Conservation (phyloP, 2,113 vertebrate genomes). For the Ptychochromis oligacanthus region DNA sequence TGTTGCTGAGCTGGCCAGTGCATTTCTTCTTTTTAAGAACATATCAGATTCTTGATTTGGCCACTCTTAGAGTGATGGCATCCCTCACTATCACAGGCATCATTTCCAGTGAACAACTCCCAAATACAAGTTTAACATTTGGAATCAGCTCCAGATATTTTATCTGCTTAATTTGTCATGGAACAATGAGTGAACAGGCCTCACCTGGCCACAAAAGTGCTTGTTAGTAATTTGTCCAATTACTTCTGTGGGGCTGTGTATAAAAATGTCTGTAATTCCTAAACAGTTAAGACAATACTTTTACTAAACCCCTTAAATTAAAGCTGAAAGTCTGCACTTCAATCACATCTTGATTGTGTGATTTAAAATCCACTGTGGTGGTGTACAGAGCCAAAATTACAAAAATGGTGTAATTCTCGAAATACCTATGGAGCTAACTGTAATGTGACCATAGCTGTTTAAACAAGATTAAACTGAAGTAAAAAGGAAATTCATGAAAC, state of each 20-base stretch:
- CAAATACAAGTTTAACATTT: neutral
- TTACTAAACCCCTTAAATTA: neutral
- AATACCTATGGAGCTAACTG: too few species aligned
- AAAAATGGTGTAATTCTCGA: neutral
- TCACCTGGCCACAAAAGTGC: neutral
- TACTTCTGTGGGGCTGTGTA: neutral
- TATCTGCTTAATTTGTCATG: neutral
- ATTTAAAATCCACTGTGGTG: neutral
- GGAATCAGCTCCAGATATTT: neutral
- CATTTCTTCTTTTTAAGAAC: too few species aligned
- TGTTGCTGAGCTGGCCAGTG: too few species aligned
- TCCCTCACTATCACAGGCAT: too few species aligned
- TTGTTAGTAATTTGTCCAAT: neutral
- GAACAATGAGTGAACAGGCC: rapidly evolving
- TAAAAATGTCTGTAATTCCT: neutral
- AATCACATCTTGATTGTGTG: neutral
- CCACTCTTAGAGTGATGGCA: too few species aligned
- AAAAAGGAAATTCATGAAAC: too few species aligned
- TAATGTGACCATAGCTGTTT: too few species aligned
- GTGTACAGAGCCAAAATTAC: neutral
- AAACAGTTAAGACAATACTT: rapidly evolving
- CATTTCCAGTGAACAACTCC: neutral
- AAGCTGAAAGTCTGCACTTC: rapidly evolving
- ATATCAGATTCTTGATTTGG: too few species aligned
- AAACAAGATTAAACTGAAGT: too few species aligned